These are phyloP conservation scores for Ophioninae sp. DNA, from an alignment of 2,888 invertebrate genomes.

Conservation along the genomic window DNA sequence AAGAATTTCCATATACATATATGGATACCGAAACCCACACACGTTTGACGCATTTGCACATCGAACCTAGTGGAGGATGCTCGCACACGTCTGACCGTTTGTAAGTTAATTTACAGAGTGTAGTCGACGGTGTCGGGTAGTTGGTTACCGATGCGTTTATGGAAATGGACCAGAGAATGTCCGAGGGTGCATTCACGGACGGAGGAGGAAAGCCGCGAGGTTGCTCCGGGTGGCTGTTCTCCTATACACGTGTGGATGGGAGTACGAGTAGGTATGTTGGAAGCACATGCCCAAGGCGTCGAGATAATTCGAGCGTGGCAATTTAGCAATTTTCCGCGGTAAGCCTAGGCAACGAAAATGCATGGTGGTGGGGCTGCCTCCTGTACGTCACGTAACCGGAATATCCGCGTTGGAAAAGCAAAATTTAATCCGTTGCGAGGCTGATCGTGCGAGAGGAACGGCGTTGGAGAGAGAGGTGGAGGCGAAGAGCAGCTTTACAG, in stretches of 20 bases:
- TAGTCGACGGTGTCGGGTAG: constrained; percentile 23
- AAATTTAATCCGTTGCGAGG: constrained; percentile 59
- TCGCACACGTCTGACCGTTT: constrained; percentile 60
- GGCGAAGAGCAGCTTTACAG: not conserved
- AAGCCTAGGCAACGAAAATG: constrained; percentile 38
- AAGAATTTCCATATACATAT: not conserved
- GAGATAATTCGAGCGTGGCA: constrained; percentile 63
- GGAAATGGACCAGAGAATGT: constrained; percentile 73
- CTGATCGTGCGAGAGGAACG: constrained; percentile 2
- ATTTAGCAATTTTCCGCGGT: constrained; percentile 63
- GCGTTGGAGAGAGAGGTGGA: not conserved
- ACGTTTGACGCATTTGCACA: constrained; percentile 32
- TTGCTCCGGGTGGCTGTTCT: constrained; percentile 52
- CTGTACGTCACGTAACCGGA: constrained; percentile 59
- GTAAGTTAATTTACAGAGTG: constrained; percentile 73
- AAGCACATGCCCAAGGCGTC: constrained; percentile 58
- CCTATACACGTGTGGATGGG: not conserved
- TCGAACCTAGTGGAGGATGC: constrained; percentile 42
- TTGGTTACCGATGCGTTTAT: constrained; percentile 73
- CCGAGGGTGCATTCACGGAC: constrained; percentile 70
- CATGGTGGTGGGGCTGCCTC: constrained; percentile 17
- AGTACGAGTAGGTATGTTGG: not conserved
- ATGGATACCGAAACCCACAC: not conserved
- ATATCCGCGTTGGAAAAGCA: constrained; percentile 58
- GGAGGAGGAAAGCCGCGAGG: constrained; percentile 67